Percentiles rank a stretch among this genome's conserved stretches.
phyloP scores from a whole-genome alignment of 2,113 vertebrate species.

The Myotis brandtii region DNA sequence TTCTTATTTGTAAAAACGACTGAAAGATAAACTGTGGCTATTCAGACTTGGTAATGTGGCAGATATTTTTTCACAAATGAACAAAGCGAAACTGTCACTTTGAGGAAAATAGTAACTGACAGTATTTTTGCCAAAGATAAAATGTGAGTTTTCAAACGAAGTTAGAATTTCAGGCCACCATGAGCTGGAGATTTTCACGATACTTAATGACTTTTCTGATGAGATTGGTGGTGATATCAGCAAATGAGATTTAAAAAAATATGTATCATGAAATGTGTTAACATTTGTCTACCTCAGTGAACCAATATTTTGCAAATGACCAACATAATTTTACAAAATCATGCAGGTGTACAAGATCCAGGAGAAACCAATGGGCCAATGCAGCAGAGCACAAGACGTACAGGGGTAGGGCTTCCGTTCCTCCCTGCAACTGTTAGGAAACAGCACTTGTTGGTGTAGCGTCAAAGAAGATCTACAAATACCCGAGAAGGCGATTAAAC shows the following conservation, averaged over 20 bases:
- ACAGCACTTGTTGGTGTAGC: rapidly evolving
- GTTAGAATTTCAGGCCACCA: neutral
- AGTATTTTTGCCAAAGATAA: neutral
- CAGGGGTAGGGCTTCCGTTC: neutral
- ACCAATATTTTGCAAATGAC: neutral
- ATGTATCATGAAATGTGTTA: neutral
- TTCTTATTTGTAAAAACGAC: neutral
- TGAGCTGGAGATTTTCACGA: neutral
- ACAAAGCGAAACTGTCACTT: neutral
- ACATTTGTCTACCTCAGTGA: neutral
- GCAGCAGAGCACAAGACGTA: neutral
- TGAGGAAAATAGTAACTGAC: neutral
- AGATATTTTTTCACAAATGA: neutral
- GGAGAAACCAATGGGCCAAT: rapidly evolving
- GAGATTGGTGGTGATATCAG: neutral
- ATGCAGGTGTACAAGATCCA: neutral
- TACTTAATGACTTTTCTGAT: neutral
- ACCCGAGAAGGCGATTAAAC: neutral
- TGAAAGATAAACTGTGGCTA: neutral
- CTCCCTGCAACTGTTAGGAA: neutral
- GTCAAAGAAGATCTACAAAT: neutral
- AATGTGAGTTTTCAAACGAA: neutral
- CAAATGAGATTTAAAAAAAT: neutral
- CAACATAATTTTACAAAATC: neutral
- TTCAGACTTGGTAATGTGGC: neutral